phyloP scores from a whole-genome alignment of 2,797 vertebrate genomes.

The Heterohyrax brucei region DNA sequence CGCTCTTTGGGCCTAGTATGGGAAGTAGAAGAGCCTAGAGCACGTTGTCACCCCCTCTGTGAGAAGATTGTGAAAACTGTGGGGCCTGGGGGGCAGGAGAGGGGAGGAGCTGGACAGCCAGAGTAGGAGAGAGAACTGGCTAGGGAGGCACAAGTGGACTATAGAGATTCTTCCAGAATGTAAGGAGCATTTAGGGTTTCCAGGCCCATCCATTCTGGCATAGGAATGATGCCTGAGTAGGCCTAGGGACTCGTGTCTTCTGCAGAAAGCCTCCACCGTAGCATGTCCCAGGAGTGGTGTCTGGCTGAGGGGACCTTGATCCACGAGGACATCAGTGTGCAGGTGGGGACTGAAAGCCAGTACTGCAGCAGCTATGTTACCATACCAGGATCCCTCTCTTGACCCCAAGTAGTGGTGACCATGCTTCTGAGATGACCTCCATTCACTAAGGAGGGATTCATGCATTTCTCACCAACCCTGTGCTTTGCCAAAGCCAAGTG shows the following conservation, averaged over 20 bases:
- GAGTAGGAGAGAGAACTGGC: not conserved
- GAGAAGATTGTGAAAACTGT: not conserved
- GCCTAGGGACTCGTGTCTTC: not conserved
- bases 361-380: fast-evolving
- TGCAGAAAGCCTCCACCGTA: not conserved
- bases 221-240: not conserved
- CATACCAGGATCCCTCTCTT: not conserved
- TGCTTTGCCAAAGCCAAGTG: not conserved
- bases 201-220: not conserved
- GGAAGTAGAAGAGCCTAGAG: not conserved
- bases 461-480: not conserved
- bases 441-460: not conserved
- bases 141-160: not conserved
- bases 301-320: not conserved
- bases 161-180: not conserved
- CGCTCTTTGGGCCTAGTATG: not conserved
- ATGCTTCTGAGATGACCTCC: not conserved
- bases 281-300: not conserved
- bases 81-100: not conserved
- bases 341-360: not conserved
- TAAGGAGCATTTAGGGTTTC: not conserved
- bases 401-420: too few relatives aligned
- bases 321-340: not conserved
- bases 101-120: not conserved
- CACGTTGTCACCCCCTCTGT: not conserved